Evolutionary conservation across 2,113 vertebrate genomes (phyloP).

Genomic region (Corythornis vintsioides): DNA sequence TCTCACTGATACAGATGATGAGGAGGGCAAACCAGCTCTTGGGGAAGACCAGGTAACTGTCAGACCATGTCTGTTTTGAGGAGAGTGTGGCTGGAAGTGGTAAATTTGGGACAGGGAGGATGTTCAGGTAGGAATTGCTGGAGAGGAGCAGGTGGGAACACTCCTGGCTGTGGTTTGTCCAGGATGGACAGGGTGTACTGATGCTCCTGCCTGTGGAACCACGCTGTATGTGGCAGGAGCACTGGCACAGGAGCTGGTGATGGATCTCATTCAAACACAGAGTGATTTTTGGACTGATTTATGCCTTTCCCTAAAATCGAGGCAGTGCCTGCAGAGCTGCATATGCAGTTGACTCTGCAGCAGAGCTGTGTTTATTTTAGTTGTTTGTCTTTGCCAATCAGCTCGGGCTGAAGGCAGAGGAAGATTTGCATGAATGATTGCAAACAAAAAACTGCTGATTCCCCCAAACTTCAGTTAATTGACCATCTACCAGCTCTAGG

Average conservation of each 20-base stretch:
- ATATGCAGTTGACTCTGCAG: slow-evolving; percentile 1
- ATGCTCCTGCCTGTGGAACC: background rate
- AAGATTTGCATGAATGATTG: slow-evolving; percentile 51
- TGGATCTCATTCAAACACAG: slow-evolving; percentile 27
- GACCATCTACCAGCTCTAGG: slow-evolving; percentile 11
- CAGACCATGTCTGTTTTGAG: background rate
- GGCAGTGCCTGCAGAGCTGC: background rate
- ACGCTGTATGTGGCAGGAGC: background rate
- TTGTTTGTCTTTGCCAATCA: slow-evolving; percentile 56
- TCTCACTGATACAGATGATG: background rate
- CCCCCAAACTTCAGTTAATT: slow-evolving; percentile 37
- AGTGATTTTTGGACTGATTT: background rate
- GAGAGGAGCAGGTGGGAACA: background rate
- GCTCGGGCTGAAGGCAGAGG: slow-evolving; percentile 38
- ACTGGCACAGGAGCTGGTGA: background rate
- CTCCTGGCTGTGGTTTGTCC: background rate
- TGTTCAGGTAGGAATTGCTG: background rate
- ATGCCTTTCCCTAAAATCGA: slow-evolving; percentile 1
- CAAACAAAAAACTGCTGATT: slow-evolving; percentile 57
- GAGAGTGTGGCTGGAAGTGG: background rate
- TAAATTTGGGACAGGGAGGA: background rate
- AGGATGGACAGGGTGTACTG: background rate
- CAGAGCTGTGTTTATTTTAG: slow-evolving; percentile 55
- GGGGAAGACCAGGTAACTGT: background rate
- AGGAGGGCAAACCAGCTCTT: rapidly evolving